phyloP scores from a whole-genome alignment of 2,888 invertebrate genomes.

The Lasius fuliginosus region DNA sequence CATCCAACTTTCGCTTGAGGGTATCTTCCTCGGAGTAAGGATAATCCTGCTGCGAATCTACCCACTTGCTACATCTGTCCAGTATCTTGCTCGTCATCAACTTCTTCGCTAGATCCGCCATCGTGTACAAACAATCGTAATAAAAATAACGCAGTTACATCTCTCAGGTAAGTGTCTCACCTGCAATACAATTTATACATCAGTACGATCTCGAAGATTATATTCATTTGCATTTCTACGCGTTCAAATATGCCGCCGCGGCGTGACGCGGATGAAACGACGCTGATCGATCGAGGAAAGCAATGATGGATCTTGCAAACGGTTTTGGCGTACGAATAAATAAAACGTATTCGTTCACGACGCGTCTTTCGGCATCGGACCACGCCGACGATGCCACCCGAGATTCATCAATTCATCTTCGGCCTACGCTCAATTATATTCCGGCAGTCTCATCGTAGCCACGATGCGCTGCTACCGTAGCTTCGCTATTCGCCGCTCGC shows the following conservation, averaged over 20 bases:
- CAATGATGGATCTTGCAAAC: background rate
- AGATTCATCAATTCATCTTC: no score
- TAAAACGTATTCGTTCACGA: background rate
- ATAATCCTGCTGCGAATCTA: slow-evolving; percentile 76
- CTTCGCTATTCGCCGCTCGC: background rate
- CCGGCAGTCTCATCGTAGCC: background rate
- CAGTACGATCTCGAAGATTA: background rate
- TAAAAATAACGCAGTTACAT: background rate
- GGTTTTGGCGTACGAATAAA: background rate
- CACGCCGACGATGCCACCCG: background rate
- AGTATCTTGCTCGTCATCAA: slow-evolving; percentile 79
- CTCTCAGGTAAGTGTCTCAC: background rate
- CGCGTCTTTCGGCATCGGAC: background rate
- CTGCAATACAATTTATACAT: background rate
- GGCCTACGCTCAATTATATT: background rate
- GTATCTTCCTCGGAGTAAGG: slow-evolving; percentile 55
- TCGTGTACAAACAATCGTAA: background rate
- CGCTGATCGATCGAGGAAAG: background rate
- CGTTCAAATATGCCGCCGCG: background rate
- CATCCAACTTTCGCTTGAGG: slow-evolving; percentile 65
- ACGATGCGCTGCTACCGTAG: background rate
- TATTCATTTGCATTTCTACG: background rate
- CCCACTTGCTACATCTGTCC: slow-evolving; percentile 81
- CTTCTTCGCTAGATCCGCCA: slow-evolving; percentile 43
- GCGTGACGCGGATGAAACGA: background rate